These are phyloP conservation scores for Ammospiza nelsoni DNA, from an alignment of 2,113 vertebrate species.

Conservation along the genomic window DNA sequence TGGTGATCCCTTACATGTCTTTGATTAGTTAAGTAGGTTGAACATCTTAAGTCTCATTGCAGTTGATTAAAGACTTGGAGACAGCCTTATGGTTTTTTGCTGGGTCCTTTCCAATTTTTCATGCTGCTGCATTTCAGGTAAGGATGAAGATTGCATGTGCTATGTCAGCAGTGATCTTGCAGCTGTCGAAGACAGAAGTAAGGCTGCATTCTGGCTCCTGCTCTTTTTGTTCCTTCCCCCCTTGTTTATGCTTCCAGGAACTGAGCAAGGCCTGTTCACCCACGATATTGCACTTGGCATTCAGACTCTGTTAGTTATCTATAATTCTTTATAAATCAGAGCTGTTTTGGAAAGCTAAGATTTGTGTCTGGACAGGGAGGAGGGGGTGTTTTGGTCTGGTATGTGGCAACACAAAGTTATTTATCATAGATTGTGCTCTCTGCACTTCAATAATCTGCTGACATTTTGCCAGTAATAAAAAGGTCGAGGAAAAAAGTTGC, in stretches of 20 bases:
- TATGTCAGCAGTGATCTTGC: not conserved
- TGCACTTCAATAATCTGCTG: constrained; percentile 32
- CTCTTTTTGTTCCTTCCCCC: not conserved
- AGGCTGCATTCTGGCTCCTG: not conserved
- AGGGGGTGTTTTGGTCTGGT: not conserved
- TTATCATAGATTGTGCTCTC: not conserved
- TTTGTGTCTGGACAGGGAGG: not conserved
- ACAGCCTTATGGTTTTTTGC: not conserved
- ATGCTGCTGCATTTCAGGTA: not conserved
- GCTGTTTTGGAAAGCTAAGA: not conserved
- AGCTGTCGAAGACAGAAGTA: not conserved
- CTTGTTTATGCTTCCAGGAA: constrained; percentile 3
- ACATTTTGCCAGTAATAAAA: constrained; percentile 43
- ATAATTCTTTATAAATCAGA: not conserved
- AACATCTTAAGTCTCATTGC: not conserved
- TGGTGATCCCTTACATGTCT: not conserved
- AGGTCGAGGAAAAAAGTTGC: constrained; percentile 32
- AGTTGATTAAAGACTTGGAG: constrained; percentile 1
- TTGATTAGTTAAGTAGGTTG: not conserved
- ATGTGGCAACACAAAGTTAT: not conserved
- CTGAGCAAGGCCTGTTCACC: not conserved
- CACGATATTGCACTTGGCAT: not conserved
- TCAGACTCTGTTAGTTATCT: not conserved
- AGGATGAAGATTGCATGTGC: not conserved
- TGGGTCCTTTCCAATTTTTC: not conserved